Conservation (phyloP, 2,113 vertebrate genomes). For the Crotalus horridus region DNA sequence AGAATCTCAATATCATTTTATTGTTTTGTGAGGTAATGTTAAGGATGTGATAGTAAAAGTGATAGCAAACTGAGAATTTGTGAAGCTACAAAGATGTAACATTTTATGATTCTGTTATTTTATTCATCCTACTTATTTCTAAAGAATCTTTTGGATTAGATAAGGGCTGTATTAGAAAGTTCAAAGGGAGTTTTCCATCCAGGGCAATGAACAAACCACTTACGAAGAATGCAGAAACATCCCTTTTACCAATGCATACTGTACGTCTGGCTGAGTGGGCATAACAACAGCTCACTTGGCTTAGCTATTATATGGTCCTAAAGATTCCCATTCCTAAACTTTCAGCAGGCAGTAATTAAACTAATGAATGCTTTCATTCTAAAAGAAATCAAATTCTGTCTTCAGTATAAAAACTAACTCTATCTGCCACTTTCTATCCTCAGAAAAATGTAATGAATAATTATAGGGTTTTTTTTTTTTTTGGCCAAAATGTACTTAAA, state of each 20-base stretch:
- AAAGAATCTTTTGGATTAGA: neutral
- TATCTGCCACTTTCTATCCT: conserved; percentile 10
- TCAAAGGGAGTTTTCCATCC: neutral
- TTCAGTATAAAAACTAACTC: conserved; percentile 23
- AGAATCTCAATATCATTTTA: neutral
- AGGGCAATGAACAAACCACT: neutral
- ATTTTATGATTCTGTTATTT: neutral
- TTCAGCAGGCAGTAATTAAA: neutral
- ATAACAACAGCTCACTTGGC: neutral
- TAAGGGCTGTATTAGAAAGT: neutral
- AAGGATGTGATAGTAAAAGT: neutral
- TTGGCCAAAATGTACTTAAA: too few relatives aligned
- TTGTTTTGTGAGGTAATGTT: neutral
- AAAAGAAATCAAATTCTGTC: neutral
- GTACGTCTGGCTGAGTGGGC: neutral
- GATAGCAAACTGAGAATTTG: neutral
- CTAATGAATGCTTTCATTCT: neutral
- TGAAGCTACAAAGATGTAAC: neutral
- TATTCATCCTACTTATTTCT: neutral
- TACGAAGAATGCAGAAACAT: neutral
- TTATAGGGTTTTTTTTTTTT: neutral
- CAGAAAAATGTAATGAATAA: neutral
- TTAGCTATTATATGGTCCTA: neutral
- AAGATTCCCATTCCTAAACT: conserved; percentile 3
- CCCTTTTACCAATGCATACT: neutral